Percentiles rank a stretch among this genome's conserved stretches.
These are phyloP conservation scores for Ectemnius cavifrons DNA, from an alignment of 2,888 invertebrate genomes.

Conservation along the genomic window DNA sequence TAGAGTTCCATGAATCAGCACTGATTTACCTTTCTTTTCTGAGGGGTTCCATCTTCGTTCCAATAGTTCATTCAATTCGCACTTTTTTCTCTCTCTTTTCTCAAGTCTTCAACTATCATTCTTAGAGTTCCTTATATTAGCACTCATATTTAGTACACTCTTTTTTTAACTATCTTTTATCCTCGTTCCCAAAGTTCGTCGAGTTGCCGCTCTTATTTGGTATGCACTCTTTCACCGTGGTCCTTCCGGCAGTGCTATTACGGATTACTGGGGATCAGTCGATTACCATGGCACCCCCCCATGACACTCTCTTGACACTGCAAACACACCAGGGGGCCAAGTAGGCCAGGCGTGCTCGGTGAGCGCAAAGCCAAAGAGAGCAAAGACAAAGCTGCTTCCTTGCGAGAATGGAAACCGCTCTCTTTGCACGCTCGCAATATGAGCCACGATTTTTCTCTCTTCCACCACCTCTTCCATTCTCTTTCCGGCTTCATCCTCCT, in stretches of 20 bases:
- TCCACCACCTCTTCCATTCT: not conserved
- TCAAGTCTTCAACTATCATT: no score
- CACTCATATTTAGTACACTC: no score
- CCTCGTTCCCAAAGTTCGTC: no score
- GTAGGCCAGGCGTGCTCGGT: constrained; percentile 33
- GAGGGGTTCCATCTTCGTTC: no score
- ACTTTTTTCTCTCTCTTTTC: no score
- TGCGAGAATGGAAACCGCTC: constrained; percentile 18
- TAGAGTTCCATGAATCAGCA: no score
- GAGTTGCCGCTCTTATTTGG: no score
- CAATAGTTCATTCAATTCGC: no score
- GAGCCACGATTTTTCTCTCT: constrained; percentile 23
- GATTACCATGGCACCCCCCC: constrained; percentile 43
- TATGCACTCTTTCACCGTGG: not conserved
- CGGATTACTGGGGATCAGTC: constrained; percentile 54
- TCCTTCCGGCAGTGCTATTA: constrained; percentile 20
- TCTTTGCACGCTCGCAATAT: constrained; percentile 14
- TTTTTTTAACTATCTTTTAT: no score
- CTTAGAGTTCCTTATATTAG: no score
- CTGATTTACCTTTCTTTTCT: no score
- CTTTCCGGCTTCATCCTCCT: not conserved
- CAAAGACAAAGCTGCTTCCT: not conserved
- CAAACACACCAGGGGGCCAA: constrained; percentile 30
- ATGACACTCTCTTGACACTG: constrained; percentile 25
- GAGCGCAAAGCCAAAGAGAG: constrained; percentile 11